These are phyloP conservation scores for Pithys albifrons DNA, from an alignment of 2,113 vertebrate genomes.

Conservation along the genomic window DNA sequence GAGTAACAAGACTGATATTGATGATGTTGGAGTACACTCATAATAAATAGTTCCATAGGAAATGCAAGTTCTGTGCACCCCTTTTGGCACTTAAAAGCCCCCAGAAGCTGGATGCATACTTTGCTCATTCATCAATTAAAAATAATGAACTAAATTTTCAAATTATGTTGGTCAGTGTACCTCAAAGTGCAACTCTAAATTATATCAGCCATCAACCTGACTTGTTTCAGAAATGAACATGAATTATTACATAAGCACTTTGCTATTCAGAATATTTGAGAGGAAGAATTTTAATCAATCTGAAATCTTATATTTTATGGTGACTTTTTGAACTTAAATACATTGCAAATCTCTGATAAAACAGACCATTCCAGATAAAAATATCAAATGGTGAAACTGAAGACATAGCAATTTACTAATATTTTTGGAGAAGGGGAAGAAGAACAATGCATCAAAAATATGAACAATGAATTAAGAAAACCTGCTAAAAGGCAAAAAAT, in stretches of 20 bases:
- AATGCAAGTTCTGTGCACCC: neutral
- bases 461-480: neutral
- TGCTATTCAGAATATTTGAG: neutral
- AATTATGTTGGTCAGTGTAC: neutral
- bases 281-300: neutral
- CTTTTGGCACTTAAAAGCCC: constrained; percentile 17
- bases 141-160: neutral
- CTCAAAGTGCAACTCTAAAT: neutral
- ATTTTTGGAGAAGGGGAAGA: neutral
- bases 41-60: constrained; percentile 14
- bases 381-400: neutral
- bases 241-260: neutral
- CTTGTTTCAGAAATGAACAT: neutral
- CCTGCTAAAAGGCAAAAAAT: neutral
- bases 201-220: neutral
- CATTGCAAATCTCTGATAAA: neutral
- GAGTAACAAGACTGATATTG: constrained; percentile 10
- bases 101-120: neutral
- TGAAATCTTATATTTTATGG: neutral
- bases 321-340: neutral
- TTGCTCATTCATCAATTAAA: constrained; percentile 2
- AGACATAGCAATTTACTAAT: neutral
- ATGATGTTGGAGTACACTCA: neutral
- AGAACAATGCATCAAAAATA: neutral
- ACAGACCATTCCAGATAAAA: neutral